These are phyloP conservation scores for Asbolus verrucosus DNA, from an alignment of 1,140 invertebrate species.

Conservation along the genomic window DNA sequence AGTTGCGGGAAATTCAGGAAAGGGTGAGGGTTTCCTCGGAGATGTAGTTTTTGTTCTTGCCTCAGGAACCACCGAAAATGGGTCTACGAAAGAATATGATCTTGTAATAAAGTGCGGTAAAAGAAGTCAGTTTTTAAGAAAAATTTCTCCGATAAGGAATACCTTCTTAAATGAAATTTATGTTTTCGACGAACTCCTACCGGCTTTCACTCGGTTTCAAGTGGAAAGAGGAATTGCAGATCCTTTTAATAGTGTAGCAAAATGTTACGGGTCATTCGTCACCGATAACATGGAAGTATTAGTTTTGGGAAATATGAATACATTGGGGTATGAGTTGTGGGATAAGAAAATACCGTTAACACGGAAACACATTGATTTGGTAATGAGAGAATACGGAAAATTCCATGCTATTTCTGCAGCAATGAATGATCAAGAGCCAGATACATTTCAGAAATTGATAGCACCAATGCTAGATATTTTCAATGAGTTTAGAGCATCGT, in stretches of 20 bases:
- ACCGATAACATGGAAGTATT: constrained; percentile 66
- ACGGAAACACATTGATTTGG: constrained; percentile 63
- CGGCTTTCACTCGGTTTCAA: constrained; percentile 12
- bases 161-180: constrained; percentile 15
- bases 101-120: constrained; percentile 28
- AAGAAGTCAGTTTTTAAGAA: not conserved
- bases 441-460: constrained; percentile 48
- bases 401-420: constrained; percentile 69
- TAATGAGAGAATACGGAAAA: constrained; percentile 67
- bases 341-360: constrained; percentile 64
- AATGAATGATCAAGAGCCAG: constrained; percentile 63
- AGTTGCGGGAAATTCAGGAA: constrained; percentile 10
- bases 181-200: not conserved
- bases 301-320: constrained; percentile 69
- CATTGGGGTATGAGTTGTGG: constrained; percentile 64
- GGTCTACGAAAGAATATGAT: constrained; percentile 61
- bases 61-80: not conserved
- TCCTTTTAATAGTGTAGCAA: constrained; percentile 60
- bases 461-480: constrained; percentile 25
- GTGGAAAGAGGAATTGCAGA: not conserved
- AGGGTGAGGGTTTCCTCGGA: constrained; percentile 13
- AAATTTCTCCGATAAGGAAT: not conserved
- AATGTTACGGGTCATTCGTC: constrained; percentile 62
- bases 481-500: constrained; percentile 24
- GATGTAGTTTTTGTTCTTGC: constrained; percentile 18